Base-by-base conservation (phyloP, 2,797 vertebrate genomes). In the Columba guinea region DNA sequence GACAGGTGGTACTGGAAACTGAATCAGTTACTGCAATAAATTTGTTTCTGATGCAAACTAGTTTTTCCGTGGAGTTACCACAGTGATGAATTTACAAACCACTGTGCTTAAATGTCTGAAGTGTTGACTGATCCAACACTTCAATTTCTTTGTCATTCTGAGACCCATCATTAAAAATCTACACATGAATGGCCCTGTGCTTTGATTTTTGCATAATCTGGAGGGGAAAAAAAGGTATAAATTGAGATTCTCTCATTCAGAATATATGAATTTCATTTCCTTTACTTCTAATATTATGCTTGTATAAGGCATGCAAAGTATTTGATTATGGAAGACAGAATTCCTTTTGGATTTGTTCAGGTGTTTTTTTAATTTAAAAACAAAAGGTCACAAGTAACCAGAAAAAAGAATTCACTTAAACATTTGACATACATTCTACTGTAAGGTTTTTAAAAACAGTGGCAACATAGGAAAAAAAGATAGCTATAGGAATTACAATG, bases 161-260 rank as follows among this genome's bases (percentile, higher is more conserved):
- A 93, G 84, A 91, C 21, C 16, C 67, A 87, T 85, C 84, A 94
- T 92, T 96, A 95, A 96, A 97, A 95, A 97, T 90, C 93, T 5
- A 94, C 93, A 90, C 59, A 91, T 89, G 88, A 92, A 89, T 87
- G 87, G 76, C 51, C 70, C 53, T 92, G 63, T 53, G 90, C 88
- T 84, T 90, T 58, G 53, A 90, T 87, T 87, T 84, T 69, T 80
- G 87, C 60, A 91, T 65, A 91, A 80, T 93, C 75, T n/a, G 59
- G 80, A 52, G 34, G 11, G 44, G 19, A 3, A n/a, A 32, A 80
- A 87, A 64, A 24, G 12, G 73, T 87, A 76, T 19, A 78, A 90
- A 94, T 69, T 41, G 32, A 81, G 59, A 75, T 78, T 87, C 35
- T 39, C 30, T 91, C 16, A 73, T 48, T 83, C 39, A 60, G 77